Evolutionary conservation across 1,140 invertebrate genomes (phyloP), one percentile per base, ranked within the genome.

Genomic region (Lerema accius): DNA sequence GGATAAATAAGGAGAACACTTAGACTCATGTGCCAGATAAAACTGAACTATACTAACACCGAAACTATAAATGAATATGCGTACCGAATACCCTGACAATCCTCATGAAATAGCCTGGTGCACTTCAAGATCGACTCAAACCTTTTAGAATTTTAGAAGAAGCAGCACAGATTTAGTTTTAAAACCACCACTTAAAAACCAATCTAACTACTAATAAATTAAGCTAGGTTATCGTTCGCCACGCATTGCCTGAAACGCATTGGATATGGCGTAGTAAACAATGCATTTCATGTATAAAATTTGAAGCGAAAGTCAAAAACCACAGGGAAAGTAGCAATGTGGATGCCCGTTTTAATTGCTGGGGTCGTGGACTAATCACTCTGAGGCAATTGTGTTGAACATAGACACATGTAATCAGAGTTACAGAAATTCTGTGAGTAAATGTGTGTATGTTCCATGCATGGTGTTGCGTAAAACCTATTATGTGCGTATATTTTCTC

Each of bases 201-300:
- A 80, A 76, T 76, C 78, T 82, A 90, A 80, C 82, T 88, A 89
- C 85, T 80, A 76, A 63, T 69, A 85, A 76, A 79, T 79, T 69
- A 88, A 89, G 85, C 86, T 78, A 81, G 78, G 80, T 87, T 85
- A 86, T 84, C 69, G 70, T 73, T 75, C 53, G 65, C 73, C 70
- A 78, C 78, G 74, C 75, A 80, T 39, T 37, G 43, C 43, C 26
- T 74, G 75, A 78, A 78, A 67, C 72, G 70, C 71, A 79, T 81
- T 75, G 66, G 2, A 39, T 43, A 53, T 49, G 32, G 40, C n/a
- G 10, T 40, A 59, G 49, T 19, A 0, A 53, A 32, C 51, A 64
- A 78, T 80, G 78, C 74, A 64, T 74, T 78, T 76, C 76, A 79
- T 76, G 69, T 79, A 78, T 68, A 80, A 66, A 49, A 70, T 71